Evolutionary conservation across 2,888 invertebrate genomes (phyloP).

Genomic region (Griposia aprilina): DNA sequence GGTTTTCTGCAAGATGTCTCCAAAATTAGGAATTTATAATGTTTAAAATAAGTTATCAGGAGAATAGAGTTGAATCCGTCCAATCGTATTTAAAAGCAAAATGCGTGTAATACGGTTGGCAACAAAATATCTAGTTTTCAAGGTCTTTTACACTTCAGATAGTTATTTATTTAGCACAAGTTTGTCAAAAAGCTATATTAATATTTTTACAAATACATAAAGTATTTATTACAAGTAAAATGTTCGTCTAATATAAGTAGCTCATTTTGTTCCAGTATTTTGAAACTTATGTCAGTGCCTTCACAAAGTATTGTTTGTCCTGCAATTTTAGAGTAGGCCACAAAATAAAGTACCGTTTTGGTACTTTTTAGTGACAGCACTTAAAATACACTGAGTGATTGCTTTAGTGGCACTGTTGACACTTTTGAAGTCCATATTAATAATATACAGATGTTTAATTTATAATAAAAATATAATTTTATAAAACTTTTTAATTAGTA

Average conservation of each 20-base stretch:
- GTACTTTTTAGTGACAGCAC: slow-evolving; percentile 49
- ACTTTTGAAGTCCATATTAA: slow-evolving; percentile 8
- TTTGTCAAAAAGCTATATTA: not conserved
- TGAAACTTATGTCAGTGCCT: slow-evolving; percentile 66
- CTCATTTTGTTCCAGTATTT: slow-evolving; percentile 41
- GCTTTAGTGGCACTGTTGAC: slow-evolving; percentile 39
- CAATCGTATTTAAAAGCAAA: not conserved
- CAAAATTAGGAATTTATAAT: not conserved
- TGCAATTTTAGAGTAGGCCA: slow-evolving; percentile 38
- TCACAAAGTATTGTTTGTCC: slow-evolving; percentile 54
- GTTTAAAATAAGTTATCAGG: not conserved
- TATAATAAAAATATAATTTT: slow-evolving; percentile 6
- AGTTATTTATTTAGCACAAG: not conserved
- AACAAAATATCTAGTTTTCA: not conserved
- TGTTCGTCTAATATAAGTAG: slow-evolving; percentile 31
- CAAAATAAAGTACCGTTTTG: slow-evolving; percentile 30
- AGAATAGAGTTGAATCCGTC: not conserved
- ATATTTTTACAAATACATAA: slow-evolving; percentile 10
- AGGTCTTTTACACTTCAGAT: not conserved
- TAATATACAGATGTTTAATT: not conserved
- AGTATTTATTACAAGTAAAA: slow-evolving; percentile 43
- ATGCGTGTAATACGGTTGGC: not conserved
- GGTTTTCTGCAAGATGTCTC: slow-evolving; percentile 3
- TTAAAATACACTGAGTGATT: slow-evolving; percentile 24
- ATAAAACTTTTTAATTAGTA: slow-evolving; percentile 4